A percentile compares a stretch with the other conserved stretches of the same genome.
phyloP scores from a whole-genome alignment of 2,888 invertebrate genomes.

The Cotesia congregata region DNA sequence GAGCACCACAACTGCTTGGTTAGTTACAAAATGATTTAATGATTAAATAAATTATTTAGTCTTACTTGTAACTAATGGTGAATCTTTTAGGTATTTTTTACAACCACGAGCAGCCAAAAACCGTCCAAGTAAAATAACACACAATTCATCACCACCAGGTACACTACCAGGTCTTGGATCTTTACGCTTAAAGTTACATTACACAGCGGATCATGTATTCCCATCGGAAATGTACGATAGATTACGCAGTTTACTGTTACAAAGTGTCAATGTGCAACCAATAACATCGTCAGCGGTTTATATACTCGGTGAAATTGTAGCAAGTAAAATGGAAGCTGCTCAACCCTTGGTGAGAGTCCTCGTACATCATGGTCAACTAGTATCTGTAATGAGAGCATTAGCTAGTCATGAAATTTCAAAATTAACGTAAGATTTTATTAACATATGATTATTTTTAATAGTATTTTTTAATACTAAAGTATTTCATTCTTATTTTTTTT shows the following conservation, averaged over 20 bases:
- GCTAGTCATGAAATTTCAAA: conserved; percentile 92
- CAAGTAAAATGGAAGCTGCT: conserved; percentile 89
- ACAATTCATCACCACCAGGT: conserved; percentile 81
- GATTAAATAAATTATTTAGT: background rate
- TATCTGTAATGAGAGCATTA: conserved; percentile 85
- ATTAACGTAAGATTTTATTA: conserved; percentile 79
- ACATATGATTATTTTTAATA: background rate
- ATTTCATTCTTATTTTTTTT: conserved; percentile 33
- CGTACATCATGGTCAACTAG: conserved; percentile 87
- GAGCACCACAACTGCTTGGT: conserved; percentile 81
- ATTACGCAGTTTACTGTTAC: conserved; percentile 82
- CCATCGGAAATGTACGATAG: conserved; percentile 84
- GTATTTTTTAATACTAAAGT: conserved; percentile 14
- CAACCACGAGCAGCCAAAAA: conserved; percentile 79
- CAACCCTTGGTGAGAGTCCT: conserved; percentile 90
- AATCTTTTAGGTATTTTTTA: conserved; percentile 74
- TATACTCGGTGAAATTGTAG: conserved; percentile 87
- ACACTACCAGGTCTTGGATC: conserved; percentile 85
- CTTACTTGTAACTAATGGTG: conserved; percentile 15
- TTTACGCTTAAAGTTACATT: conserved; percentile 86
- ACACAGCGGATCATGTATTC: conserved; percentile 92
- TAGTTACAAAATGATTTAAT: conserved; percentile 63
- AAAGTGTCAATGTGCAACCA: conserved; percentile 80
- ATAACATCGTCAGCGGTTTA: conserved; percentile 86
- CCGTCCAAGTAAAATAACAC: conserved; percentile 73